Evolutionary conservation across 2,113 vertebrate genomes (phyloP).

Genomic region (Athene cunicularia): DNA sequence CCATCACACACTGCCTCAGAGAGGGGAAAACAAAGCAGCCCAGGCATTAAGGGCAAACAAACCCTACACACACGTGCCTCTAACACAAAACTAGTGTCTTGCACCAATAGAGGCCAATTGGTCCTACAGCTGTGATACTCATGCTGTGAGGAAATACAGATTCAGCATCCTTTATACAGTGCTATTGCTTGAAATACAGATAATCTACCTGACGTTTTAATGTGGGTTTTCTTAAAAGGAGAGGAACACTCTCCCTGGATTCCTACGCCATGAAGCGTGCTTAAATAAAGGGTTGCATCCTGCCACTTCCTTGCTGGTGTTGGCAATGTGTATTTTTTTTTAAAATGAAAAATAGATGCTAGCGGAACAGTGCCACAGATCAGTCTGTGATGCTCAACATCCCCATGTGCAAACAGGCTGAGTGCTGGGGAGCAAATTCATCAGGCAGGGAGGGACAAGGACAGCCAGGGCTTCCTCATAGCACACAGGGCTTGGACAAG

Average conservation of each 20-base stretch:
- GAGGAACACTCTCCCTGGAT: neutral
- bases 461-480: neutral
- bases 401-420: fast-evolving
- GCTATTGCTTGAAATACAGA: neutral
- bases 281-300: neutral
- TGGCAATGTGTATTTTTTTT: neutral
- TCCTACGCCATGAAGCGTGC: neutral
- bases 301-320: neutral
- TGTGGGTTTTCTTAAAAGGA: neutral
- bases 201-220: neutral
- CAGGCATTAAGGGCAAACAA: neutral
- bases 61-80: no score
- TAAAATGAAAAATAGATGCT: neutral
- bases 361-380: neutral
- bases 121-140: neutral
- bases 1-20: neutral
- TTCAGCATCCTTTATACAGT: neutral
- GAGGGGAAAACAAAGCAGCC: neutral
- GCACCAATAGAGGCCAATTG: neutral
- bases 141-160: neutral
- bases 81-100: neutral
- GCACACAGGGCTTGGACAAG: neutral
- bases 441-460: neutral
- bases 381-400: neutral
- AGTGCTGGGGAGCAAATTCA: neutral